Evolutionary conservation across 2,113 vertebrate species (phyloP), one percentile per base, ranked within the genome.

Genomic region (Bos indicus): DNA sequence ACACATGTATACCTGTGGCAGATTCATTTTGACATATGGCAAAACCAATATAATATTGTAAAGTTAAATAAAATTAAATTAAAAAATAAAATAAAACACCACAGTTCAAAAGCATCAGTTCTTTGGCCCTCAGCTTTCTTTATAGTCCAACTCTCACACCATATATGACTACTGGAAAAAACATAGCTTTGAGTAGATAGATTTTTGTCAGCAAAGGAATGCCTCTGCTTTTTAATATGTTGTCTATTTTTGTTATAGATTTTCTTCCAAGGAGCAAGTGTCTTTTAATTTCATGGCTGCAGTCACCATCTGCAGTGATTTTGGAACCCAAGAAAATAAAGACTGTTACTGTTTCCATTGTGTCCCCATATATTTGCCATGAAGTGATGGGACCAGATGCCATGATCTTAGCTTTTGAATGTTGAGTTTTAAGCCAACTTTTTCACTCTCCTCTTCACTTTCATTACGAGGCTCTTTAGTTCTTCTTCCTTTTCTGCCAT

Each of bases 351-450:
- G 2, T 71, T 36, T 36, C n/a, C 64, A 36, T 1, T 36, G n/a
- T 36, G n/a, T 71, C n/a, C n/a, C 17, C 19, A 36, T 71, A 9
- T 71, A 71, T 36, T 71, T 71, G 19, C 10, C n/a, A 71, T 36
- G n/a, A 71, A 71, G 9, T 71, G 19, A 36, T 23, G n/a, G n/a
- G 19, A 23, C n/a, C 0, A 0, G 67, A 71, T 71, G 10, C 10
- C 67, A 12, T 40, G 19, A 71, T 40, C n/a, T 40, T 40, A 71
- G n/a, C 23, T 71, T 40, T 12, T 40, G n/a, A 71, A 71, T 71
- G 19, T 12, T 71, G n/a, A 71, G n/a, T 12, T 71, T 71, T 71
- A 71, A 71, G 67, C n/a, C 67, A 40, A 19, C 10, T 23, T 71
- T 40, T 71, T 23, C n/a, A 40, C 19, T 71, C 64, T 21, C 67